Percentiles rank a stretch among this genome's conserved stretches.
These are phyloP conservation scores for Pseudochirops cupreus DNA, from an alignment of 2,797 vertebrate genomes.

Conservation along the genomic window DNA sequence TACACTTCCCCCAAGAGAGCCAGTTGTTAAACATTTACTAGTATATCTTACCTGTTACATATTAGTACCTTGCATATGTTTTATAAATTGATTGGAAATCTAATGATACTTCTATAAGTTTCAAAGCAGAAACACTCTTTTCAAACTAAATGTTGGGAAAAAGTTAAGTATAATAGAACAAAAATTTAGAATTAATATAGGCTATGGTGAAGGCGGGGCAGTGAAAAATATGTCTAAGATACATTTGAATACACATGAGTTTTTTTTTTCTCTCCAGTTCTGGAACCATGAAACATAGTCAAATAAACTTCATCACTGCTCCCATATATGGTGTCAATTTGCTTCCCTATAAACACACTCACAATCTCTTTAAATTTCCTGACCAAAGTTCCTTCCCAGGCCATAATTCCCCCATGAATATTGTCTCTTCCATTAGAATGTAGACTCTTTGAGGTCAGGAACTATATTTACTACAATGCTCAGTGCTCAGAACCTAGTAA, in stretches of 20 bases:
- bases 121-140: constrained; percentile 23
- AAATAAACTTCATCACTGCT: neutral
- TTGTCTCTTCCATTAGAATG: neutral
- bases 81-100: constrained; percentile 46
- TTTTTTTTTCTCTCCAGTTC: neutral
- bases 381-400: neutral
- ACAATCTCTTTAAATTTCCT: neutral
- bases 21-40: neutral
- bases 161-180: neutral
- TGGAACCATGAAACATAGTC: neutral
- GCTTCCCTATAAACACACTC: neutral
- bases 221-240: neutral
- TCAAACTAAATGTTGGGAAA: constrained; percentile 16
- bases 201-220: neutral
- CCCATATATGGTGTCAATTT: neutral
- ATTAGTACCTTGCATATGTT: constrained; percentile 17
- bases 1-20: neutral
- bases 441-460: neutral
- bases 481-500: neutral
- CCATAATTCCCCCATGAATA: neutral
- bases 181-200: neutral
- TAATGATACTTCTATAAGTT: constrained; percentile 38
- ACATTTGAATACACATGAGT: neutral
- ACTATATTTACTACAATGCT: neutral
- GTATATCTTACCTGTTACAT: neutral